Evolutionary conservation across 1,140 invertebrate species (phyloP), one percentile per base, ranked within the genome.

Genomic region (Aphaenogaster rudis): DNA sequence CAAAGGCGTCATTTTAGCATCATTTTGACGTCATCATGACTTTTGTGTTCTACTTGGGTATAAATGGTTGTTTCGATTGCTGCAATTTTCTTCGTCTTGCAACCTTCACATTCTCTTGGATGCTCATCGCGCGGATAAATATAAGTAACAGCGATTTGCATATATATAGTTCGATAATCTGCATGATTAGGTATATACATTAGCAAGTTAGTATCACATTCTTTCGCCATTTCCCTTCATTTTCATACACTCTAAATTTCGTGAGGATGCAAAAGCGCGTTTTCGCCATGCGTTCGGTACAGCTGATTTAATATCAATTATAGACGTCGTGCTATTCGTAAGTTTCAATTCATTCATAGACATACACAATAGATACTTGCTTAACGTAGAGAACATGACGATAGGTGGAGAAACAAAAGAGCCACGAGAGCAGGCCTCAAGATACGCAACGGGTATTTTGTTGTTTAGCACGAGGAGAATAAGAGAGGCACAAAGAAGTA

Each of bases 311-410:
- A 82, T 82, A 74, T 74, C 67, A 42, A 48, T n/a, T n/a, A n/a
- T 39, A 11, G 11, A 42, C 21, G 88, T 89, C 88, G 88, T 90
- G 88, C 77, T 87, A 69, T 87, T 82, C 88, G 88, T 61, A 82
- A 89, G 48, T 39, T 36, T 54, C 63, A 48, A 78, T 63, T 89
- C 57, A 74, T 84, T 89, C 63, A 77, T 72, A 89, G 71, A 86
- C 88, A 87, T 87, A 90, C 84, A 87, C 61, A 87, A 78, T 86
- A 87, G 86, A 87, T 90, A 86, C 88, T 90, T 90, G 88, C 88
- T 88, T 88, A 89, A 89, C 86, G 67, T 77, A 89, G 88, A 88
- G 86, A 88, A 90, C 74, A 90, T 86, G 84, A 79, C 50, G 74
- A 59, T 63, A 87, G 54, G 76, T 90, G 71, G 48, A 89, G 88